Conservation (phyloP, 53 echinoderm and acorn worm genomes). For the Stichopus horrens region DNA sequence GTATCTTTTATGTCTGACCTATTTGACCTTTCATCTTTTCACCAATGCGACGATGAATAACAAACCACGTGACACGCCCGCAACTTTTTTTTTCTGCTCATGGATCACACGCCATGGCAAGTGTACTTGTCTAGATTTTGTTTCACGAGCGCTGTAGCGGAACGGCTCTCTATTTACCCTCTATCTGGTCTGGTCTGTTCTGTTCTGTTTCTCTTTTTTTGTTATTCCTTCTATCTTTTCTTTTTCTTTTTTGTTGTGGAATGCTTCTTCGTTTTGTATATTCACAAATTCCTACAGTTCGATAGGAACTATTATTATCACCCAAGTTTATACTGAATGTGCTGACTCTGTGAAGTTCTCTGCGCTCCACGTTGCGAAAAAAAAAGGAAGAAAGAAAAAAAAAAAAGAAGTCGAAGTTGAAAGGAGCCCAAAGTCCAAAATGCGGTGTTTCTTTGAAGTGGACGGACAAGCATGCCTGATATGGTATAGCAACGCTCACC, state of each 20-base stretch:
- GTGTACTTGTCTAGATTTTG: neutral
- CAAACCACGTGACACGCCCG: slow-evolving; percentile 20
- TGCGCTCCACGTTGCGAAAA: neutral
- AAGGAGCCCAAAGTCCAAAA: slow-evolving; percentile 28
- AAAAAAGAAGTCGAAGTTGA: neutral
- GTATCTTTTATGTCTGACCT: slow-evolving; percentile 49
- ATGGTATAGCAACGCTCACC: slow-evolving; percentile 36
- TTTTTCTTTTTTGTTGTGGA: neutral
- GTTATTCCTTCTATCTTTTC: no score
- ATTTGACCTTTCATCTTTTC: slow-evolving; percentile 36
- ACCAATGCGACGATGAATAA: slow-evolving; percentile 40
- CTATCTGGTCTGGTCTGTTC: neutral
- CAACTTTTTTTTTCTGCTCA: neutral
- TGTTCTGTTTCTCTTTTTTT: neutral
- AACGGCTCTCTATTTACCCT: slow-evolving; percentile 4
- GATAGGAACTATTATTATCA: neutral
- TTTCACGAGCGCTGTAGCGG: slow-evolving; percentile 40
- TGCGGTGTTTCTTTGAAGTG: slow-evolving; percentile 50
- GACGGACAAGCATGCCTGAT: slow-evolving; percentile 3
- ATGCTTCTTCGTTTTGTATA: no score
- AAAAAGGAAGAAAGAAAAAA: neutral
- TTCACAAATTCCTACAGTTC: neutral
- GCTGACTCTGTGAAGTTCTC: neutral
- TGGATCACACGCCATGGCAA: slow-evolving; percentile 2
- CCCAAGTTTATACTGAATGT: neutral